Base-by-base conservation (phyloP, 2,797 vertebrate genomes). In the Neoniphon sammara region DNA sequence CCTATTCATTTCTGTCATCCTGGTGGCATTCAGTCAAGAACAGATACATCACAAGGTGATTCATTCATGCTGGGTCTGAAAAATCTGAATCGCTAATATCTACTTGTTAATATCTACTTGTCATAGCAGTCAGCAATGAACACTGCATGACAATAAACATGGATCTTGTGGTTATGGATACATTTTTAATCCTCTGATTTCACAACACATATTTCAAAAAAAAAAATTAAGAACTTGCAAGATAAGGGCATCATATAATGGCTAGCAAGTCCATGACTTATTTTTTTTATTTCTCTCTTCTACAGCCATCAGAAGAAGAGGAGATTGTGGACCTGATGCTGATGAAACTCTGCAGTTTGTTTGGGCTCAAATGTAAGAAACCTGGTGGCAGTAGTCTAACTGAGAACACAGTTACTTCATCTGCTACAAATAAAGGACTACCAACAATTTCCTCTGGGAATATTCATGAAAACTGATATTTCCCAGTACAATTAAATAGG, bases 1-100 rank as follows among this genome's bases (percentile, higher is more conserved):
- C 89, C 95, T 98, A 49, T 98, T 98, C 79, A 97, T 99, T 90
- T 98, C 97, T 0, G 97, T 97, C 80, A 98, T 99, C 83, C 91
- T 98, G 76, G 97, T 98, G 88, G 97, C 97, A 52, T 99, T 98
- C 85, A 97, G 91, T 39, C 94, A 98, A 88, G 97, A 99, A 77
- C 97, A 98, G 89, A 95, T 95, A 81, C 91, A 95, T 85, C 95
- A 96, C 83, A 94, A 97, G 95, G 97, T 93, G 87, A 82, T 50
- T 66, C 7, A 31, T 2, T 5, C 39, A 59, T 15, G 31, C 25
- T 46, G n/a, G 44, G 44, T 42, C 20, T 52, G 8, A 78, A 77
- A 71, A 63, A 54, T 71, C 49, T 60, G 15, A 67, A 18, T 20
- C 58, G 10, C 21, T 55, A 34, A 31, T 57, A 56, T 31, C 54